Evolutionary conservation across 2,113 vertebrate genomes (phyloP).

Genomic region (Scomber scombrus): DNA sequence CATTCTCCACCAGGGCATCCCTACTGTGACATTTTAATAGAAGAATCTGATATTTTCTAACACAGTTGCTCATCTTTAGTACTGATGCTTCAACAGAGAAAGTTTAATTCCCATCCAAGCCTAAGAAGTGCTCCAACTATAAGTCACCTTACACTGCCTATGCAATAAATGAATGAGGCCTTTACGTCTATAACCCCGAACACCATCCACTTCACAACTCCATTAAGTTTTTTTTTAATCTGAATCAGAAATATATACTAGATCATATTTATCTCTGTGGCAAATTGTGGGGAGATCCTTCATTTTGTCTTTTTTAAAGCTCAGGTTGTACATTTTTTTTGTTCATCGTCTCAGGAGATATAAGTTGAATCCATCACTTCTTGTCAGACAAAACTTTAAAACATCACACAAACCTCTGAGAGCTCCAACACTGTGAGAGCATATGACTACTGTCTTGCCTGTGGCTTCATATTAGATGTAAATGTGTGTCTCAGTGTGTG

Average conservation of each 20-base stretch:
- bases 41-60: too few species aligned
- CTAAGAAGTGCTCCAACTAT: neutral
- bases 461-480: constrained; percentile 52
- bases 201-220: neutral
- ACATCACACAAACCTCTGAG: constrained; percentile 13
- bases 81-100: too few species aligned
- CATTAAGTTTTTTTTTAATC: too few species aligned
- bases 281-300: constrained; percentile 5
- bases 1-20: too few species aligned
- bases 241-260: neutral
- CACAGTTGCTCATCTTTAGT: too few species aligned
- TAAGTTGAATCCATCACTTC: constrained; percentile 30
- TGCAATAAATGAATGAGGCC: neutral
- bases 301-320: constrained; percentile 30
- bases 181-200: neutral
- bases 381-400: constrained; percentile 47
- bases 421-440: constrained; percentile 23
- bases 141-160: neutral
- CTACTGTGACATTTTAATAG: neutral
- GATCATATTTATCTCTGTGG: neutral
- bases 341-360: constrained; percentile 27
- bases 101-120: neutral
- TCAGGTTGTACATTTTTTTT: neutral
- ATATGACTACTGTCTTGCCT: constrained; percentile 33
- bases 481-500: constrained; percentile 32